A percentile compares a stretch with the other conserved stretches of the same genome.
Conservation (phyloP, 2,888 invertebrate species). For the Tanytarsus gracilentus region DNA sequence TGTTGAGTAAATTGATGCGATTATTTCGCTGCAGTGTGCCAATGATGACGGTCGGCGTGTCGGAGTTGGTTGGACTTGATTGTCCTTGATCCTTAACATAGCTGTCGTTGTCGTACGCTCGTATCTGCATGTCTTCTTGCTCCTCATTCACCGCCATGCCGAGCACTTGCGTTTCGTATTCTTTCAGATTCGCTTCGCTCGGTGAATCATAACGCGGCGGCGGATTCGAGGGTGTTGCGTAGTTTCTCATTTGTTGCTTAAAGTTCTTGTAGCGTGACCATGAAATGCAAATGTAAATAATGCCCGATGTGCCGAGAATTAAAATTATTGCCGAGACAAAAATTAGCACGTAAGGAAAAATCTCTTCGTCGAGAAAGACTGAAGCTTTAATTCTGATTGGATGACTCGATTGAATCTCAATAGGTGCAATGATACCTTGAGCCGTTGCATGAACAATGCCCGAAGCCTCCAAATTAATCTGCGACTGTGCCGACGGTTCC, state of each 20-base stretch:
- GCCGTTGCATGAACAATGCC: constrained; percentile 59
- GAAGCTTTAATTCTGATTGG: constrained; percentile 44
- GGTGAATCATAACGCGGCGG: constrained; percentile 58
- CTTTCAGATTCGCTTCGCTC: constrained; percentile 60
- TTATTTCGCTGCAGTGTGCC: constrained; percentile 47
- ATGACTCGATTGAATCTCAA: constrained; percentile 40
- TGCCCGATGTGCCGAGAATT: constrained; percentile 76
- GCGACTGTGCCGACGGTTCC: constrained; percentile 53
- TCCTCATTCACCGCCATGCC: constrained; percentile 89
- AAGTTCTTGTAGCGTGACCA: constrained; percentile 89
- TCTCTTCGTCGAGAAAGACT: constrained; percentile 53
- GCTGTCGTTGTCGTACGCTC: constrained; percentile 79
- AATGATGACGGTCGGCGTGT: constrained; percentile 72
- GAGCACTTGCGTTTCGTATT: constrained; percentile 89
- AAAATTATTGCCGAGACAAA: constrained; percentile 84
- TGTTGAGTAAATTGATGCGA: constrained; percentile 38
- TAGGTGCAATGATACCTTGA: constrained; percentile 52
- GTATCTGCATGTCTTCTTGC: constrained; percentile 71
- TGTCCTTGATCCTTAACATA: constrained; percentile 75
- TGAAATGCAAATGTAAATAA: constrained; percentile 86
- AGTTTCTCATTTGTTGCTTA: constrained; percentile 73
- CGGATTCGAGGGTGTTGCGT: constrained; percentile 53
- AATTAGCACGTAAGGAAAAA: constrained; percentile 81
- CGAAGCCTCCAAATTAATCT: constrained; percentile 60
- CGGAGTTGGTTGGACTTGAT: constrained; percentile 72